Evolutionary conservation across 2,888 invertebrate genomes (phyloP), one percentile per base, ranked within the genome.

Genomic region (Drosophila greeni): DNA sequence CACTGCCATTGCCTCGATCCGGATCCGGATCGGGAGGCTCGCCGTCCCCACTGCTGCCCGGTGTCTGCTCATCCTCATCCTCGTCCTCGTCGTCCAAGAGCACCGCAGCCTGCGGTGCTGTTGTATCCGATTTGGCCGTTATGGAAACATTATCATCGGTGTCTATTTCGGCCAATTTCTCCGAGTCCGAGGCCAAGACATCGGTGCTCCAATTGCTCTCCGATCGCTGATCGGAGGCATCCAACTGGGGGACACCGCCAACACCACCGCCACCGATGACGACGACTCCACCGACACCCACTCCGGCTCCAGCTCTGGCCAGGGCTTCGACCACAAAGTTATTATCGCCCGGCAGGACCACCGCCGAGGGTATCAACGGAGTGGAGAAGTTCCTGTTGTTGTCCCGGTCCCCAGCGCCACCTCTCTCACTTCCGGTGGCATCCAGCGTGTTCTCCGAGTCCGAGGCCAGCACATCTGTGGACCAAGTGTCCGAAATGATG

Each of bases 121-220:
- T 56, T 0, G 91, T 91, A 86, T 96, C 95, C 0, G 95, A 95
- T 68, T 94, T 91, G 26, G 92, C 91, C 12, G 93, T 92, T 20
- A 93, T 92, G 61, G 93, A 93, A 70, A 91, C 90, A 84, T 91
- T 92, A 84, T 92, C 92, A 75, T 92, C 92, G 0, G 92, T 92
- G 76, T 92, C 92, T 79, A 92, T 94, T 90, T 98, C 97, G 0
- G 95, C 95, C 80, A 97, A 91, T 60, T 97, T 92, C 82, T 97
- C 96, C 20, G 97, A 97, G 88, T 98, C 98, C 2, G 97, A 97
- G 0, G 95, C 94, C 45, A 97, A 90, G 16, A 98, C 98, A 89
- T 99, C 98, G 60, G 97, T 98, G 84, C 97, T 97, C 99, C 99
- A 99, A 0, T 97, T 97, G 53, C 93, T 93, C 89, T 99, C 98